Conservation (phyloP, 2,888 invertebrate species). For the Oxycera nigricornis region DNA sequence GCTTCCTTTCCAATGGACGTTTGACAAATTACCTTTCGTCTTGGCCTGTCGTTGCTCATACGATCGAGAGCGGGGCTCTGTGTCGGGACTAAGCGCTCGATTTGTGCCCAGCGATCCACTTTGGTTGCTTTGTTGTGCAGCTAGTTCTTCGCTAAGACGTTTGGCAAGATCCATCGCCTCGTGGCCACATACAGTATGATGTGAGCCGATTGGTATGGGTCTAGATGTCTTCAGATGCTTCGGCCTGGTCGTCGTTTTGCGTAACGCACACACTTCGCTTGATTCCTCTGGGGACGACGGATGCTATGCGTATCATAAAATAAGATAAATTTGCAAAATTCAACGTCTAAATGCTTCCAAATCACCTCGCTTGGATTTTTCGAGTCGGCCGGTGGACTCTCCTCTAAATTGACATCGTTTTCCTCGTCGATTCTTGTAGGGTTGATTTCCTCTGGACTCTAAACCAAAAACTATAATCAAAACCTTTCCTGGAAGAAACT, state of each 20-base stretch:
- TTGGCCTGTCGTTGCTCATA: conserved; percentile 69
- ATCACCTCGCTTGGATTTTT: conserved; percentile 52
- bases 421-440: conserved; percentile 77
- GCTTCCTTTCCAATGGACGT: background rate
- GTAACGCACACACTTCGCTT: conserved; percentile 51
- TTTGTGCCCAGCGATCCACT: conserved; percentile 55
- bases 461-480: conserved; percentile 42
- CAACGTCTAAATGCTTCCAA: conserved; percentile 11
- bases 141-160: conserved; percentile 71
- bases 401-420: conserved; percentile 63
- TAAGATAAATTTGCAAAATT: background rate
- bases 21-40: conserved; percentile 52
- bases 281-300: conserved; percentile 50
- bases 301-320: conserved; percentile 2
- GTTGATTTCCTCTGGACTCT: conserved; percentile 72
- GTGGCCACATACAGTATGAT: conserved; percentile 81
- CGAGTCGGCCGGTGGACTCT: conserved; percentile 50
- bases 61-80: conserved; percentile 71
- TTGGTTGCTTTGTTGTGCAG: conserved; percentile 56
- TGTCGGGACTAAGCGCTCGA: conserved; percentile 64
- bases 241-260: conserved; percentile 56
- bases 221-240: conserved; percentile 69
- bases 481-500: background rate
- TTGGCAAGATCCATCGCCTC: conserved; percentile 80
- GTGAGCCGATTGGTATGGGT: conserved; percentile 73